A percentile compares a stretch with the other conserved stretches of the same genome.
phyloP scores from a whole-genome alignment of 2,797 vertebrate genomes.

The Mastacembelus armatus region DNA sequence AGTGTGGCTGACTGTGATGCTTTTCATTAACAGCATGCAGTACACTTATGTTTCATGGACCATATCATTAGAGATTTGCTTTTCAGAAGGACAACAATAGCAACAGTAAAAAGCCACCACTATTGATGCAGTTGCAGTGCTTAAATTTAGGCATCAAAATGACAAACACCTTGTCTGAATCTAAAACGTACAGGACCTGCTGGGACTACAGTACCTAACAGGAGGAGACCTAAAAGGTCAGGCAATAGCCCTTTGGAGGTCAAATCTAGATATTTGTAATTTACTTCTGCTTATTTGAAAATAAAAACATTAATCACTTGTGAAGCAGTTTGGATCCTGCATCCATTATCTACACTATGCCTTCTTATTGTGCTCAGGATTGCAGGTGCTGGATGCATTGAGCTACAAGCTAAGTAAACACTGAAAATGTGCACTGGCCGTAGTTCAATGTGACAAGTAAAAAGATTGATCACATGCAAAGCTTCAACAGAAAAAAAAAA shows the following conservation, averaged over 20 bases:
- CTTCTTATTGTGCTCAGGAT: not conserved
- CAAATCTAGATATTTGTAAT: constrained; percentile 7
- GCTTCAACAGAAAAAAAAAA: not conserved
- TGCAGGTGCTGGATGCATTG: not conserved
- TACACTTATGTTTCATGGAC: constrained; percentile 73
- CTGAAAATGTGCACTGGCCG: not conserved
- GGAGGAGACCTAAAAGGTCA: constrained; percentile 23
- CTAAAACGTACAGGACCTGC: no score
- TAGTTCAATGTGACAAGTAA: not conserved
- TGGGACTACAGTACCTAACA: constrained; percentile 36
- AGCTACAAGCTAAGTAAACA: not conserved
- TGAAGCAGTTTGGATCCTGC: constrained; percentile 4
- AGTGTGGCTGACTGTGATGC: constrained; percentile 57
- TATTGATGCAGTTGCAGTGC: constrained; percentile 14
- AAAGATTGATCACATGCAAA: not conserved
- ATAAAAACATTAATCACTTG: constrained; percentile 21
- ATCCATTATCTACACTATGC: constrained; percentile 2
- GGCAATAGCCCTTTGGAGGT: constrained; percentile 32
- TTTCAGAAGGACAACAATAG: constrained; percentile 44
- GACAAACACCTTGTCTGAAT: no score
- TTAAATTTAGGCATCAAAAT: constrained; percentile 8
- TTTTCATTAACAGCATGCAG: constrained; percentile 75
- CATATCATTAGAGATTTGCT: constrained; percentile 70
- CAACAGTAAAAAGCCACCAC: constrained; percentile 25
- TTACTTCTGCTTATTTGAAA: constrained; percentile 37